phyloP scores from a whole-genome alignment of 1,140 invertebrate species.

The Tachypleus tridentatus region DNA sequence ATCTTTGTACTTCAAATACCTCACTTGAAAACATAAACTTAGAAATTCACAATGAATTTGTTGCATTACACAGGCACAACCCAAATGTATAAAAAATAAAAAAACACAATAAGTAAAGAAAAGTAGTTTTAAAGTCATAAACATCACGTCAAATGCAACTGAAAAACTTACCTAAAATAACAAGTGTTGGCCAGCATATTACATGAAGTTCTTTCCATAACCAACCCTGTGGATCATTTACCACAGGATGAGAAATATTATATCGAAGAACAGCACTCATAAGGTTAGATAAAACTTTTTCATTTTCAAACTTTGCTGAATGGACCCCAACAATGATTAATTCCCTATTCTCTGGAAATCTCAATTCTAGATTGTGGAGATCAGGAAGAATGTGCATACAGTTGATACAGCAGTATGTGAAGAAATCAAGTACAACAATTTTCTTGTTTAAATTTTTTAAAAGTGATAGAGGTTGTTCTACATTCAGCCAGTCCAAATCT shows the following conservation, averaged over 20 bases:
- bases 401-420: conserved; percentile 95
- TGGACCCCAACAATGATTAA: conserved; percentile 59
- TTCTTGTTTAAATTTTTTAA: conserved; percentile 55
- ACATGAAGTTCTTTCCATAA: conserved; percentile 66
- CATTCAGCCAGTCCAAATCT: conserved; percentile 77
- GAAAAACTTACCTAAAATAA: conserved; percentile 51
- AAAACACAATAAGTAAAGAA: neutral
- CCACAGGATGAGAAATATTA: conserved; percentile 64
- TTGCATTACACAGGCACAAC: too few relatives aligned
- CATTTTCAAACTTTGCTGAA: conserved; percentile 88
- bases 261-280: conserved; percentile 66
- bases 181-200: conserved; percentile 81
- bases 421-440: conserved; percentile 81
- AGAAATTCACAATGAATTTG: too few relatives aligned
- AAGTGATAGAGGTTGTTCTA: conserved; percentile 49
- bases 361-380: conserved; percentile 58
- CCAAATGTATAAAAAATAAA: neutral
- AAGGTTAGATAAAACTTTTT: conserved; percentile 65
- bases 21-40: too few relatives aligned
- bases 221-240: conserved; percentile 43
- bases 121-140: too few relatives aligned
- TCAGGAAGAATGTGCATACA: conserved; percentile 89
- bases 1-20: too few relatives aligned
- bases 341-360: conserved; percentile 32
- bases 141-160: neutral